These are phyloP conservation scores for Odontophorus gujanensis DNA, from an alignment of 2,113 vertebrate genomes.

Conservation along the genomic window DNA sequence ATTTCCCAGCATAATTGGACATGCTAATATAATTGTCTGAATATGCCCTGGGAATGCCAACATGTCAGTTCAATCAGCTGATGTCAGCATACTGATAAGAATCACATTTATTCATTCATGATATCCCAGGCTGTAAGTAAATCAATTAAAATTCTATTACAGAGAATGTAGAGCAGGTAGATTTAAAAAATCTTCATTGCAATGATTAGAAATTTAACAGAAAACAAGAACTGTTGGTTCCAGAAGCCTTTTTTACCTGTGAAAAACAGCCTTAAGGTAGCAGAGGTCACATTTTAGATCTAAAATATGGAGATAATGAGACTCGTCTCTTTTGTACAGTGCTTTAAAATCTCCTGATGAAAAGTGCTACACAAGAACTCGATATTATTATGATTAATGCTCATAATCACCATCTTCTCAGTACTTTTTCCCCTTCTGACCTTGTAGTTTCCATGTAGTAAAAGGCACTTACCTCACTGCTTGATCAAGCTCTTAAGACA, in stretches of 20 bases:
- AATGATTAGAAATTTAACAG: neutral
- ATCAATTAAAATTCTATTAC: constrained; percentile 43
- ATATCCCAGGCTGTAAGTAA: neutral
- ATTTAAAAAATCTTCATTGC: neutral
- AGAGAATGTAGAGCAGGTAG: neutral
- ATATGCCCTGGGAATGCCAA: neutral
- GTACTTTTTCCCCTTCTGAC: constrained; percentile 69
- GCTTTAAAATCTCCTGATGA: constrained; percentile 66
- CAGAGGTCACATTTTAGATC: constrained; percentile 46
- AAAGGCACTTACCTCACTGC: constrained; percentile 70
- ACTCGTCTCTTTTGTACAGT: constrained; percentile 30
- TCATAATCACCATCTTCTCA: constrained; percentile 64
- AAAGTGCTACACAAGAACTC: constrained; percentile 61
- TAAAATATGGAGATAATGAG: constrained; percentile 62
- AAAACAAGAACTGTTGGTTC: constrained; percentile 13
- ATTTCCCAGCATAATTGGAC: neutral
- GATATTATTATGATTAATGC: constrained; percentile 70
- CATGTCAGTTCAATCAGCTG: neutral
- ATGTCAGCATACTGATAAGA: neutral
- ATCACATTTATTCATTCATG: neutral
- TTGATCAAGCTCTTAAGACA: constrained; percentile 71
- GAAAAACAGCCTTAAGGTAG: neutral
- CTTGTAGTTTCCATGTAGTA: constrained; percentile 65
- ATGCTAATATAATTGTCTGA: neutral
- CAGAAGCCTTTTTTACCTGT: neutral